Evolutionary conservation across 1,140 invertebrate genomes (phyloP), one percentile per base, ranked within the genome.

Genomic region (Tenebrio molitor): DNA sequence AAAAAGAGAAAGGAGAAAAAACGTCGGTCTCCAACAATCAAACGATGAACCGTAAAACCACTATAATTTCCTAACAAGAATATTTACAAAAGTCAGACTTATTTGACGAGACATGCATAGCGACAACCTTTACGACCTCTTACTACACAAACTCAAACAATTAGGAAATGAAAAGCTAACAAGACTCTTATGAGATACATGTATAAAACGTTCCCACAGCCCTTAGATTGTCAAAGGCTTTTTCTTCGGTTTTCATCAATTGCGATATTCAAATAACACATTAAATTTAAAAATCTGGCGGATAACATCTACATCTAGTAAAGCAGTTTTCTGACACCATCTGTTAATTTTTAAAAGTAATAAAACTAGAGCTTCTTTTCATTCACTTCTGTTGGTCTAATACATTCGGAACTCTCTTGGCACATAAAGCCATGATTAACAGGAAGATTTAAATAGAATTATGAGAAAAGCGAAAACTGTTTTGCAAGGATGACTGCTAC

Each of bases 41-140:
- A 58, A 58, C 50, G 50, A 29, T 58, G 50, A 58, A 58, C 50
- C 50, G 50, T 58, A 58, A 58, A 58, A 50, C 21, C 21, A 58
- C 50, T 58, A 29, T 58, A 58, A 58, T 50, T 50, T 50, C 44
- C 44, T 58, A 58, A 58, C 50, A 12, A 58, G 50, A 58, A 29
- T 58, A 58, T 58, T 58, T 58, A 58, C 50, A 33, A 58, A 58
- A 58, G 21, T 58, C 50, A 17, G 50, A 58, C 50, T 58, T 58
- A 58, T 58, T 58, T 58, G 50, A 58, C 15, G 50, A 58, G 50
- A 58, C 50, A 58, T 58, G 50, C 50, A 25, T 58, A 58, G 50
- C 50, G 50, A 58, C 50, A 58, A 58, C 50, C 50, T 58, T 58
- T 58, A 58, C 50, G 50, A 58, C 50, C 50, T 58, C 50, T 58